Base-by-base conservation (phyloP, 2,888 invertebrate genomes). In the Oscheius onirici region DNA sequence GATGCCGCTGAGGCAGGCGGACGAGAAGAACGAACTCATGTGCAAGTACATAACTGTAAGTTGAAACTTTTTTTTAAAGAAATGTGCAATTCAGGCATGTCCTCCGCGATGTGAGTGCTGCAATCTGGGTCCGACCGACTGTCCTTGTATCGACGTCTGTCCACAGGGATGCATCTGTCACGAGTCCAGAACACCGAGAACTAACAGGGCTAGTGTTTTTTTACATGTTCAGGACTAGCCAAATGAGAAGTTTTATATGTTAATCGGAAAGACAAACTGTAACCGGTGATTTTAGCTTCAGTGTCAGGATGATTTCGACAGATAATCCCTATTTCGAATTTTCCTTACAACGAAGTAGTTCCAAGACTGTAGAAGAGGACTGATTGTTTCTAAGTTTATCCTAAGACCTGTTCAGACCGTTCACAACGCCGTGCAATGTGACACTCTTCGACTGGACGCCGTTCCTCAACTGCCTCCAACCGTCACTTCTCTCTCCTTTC, bases 31-130 rank as follows among this genome's bases (percentile, higher is more conserved):
- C 54, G 72, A 77, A 26, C 61, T 81, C 13, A 69, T 81, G 10
- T 81, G 81, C 68, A 81, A 79, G 69, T 81, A 79, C 68, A 68
- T 70, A 3, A 77, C 74, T 51, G 81, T 81, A 17, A 57, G 78
- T 58, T 13, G 3, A 24, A 3, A 11, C 17, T 15, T 44, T 2
- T 11, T 20, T 15, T 17, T 3, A 13, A 34, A 3, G 15, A 13
- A 15, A n/a, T 24, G 10, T 17, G 3, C 10, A n/a, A 72, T 74
- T 49, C 60, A 78, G 78, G 74, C 74, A 71, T 78, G 78, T 46
- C 75, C 76, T 66, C 76, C 74, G 1, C 71, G 72, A 8, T 78
- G 78, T 66, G 69, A 72, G 15, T 78, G 78, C 34, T 78, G 78
- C 46, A 68, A 73, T 24, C 69, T 67, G n/a, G 63, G 63, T 15